A percentile compares a stretch with the other conserved stretches of the same genome.
Evolutionary conservation across 1,140 invertebrate genomes (phyloP).

Genomic region (Eciton burchellii): DNA sequence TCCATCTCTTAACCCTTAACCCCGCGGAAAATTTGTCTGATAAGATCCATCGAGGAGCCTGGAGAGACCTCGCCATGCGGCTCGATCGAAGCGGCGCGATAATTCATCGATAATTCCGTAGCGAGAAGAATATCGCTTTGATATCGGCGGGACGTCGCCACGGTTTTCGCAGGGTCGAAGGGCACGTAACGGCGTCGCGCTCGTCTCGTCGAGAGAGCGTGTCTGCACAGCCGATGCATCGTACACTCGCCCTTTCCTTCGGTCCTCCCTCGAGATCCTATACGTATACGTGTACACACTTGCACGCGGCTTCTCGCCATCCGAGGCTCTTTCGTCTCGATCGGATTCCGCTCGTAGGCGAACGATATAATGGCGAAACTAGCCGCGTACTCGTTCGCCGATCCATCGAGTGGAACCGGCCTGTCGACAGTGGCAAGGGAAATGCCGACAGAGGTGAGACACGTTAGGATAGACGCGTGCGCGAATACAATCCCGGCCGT

Average conservation of each 20-base stretch:
- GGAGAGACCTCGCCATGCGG: neutral
- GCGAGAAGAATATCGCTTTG: constrained; percentile 57
- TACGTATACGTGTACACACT: neutral
- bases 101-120: constrained; percentile 17
- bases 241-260: constrained; percentile 50
- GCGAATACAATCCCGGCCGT: constrained; percentile 26
- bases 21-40: neutral
- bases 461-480: constrained; percentile 32
- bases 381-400: constrained; percentile 24
- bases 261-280: neutral
- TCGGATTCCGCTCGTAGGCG: constrained; percentile 5
- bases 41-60: constrained; percentile 8
- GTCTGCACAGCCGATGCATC: constrained; percentile 53
- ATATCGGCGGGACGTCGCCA: constrained; percentile 73
- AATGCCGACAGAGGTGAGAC: constrained; percentile 27
- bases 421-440: constrained; percentile 16
- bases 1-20: neutral
- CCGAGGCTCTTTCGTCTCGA: neutral
- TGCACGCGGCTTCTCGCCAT: neutral
- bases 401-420: constrained; percentile 43
- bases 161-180: constrained; percentile 38
- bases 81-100: constrained; percentile 1
- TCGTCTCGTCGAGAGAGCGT: constrained; percentile 55
- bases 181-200: constrained; percentile 60
- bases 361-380: constrained; percentile 59